Percentiles rank a stretch among this genome's conserved stretches.
phyloP scores from a whole-genome alignment of 2,797 vertebrate genomes.

The Esox lucius region DNA sequence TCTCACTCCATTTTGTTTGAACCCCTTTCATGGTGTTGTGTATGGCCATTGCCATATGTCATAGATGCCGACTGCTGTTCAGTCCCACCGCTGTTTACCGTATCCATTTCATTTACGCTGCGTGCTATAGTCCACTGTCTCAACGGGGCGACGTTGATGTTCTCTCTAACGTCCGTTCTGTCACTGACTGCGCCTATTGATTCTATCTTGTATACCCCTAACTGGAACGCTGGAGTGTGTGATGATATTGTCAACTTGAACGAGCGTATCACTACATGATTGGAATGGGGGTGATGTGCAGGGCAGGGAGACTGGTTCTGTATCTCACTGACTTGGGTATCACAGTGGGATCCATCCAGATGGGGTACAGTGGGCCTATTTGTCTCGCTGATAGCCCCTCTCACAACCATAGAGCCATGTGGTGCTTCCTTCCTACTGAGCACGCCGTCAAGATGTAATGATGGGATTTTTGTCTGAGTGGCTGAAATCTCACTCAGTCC shows the following conservation, averaged over 20 bases:
- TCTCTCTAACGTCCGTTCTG: slow-evolving; percentile 2
- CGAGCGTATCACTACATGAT: slow-evolving; percentile 5
- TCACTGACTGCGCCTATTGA: not conserved
- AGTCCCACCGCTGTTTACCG: slow-evolving; percentile 17
- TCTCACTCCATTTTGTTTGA: no score
- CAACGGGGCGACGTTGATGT: no score
- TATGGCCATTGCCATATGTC: not conserved
- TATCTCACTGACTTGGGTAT: slow-evolving; percentile 39
- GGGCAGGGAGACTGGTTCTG: slow-evolving; percentile 35
- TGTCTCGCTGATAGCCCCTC: not conserved
- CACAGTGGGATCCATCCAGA: slow-evolving; percentile 22
- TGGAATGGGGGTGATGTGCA: slow-evolving; percentile 31
- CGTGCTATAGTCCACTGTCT: slow-evolving; percentile 21
- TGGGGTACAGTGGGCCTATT: not conserved
- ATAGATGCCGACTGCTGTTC: not conserved
- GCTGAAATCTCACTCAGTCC: not conserved
- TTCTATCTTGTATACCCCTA: not conserved
- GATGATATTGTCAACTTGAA: slow-evolving; percentile 18
- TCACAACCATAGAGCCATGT: not conserved
- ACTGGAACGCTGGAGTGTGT: slow-evolving; percentile 48
- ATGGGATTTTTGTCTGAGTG: not conserved
- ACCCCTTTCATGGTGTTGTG: no score
- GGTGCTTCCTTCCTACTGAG: not conserved
- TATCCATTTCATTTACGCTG: slow-evolving; percentile 16
- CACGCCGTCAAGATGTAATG: not conserved